Evolutionary conservation across 2,113 vertebrate species (phyloP).

Genomic region (Aleadryas rufinucha): DNA sequence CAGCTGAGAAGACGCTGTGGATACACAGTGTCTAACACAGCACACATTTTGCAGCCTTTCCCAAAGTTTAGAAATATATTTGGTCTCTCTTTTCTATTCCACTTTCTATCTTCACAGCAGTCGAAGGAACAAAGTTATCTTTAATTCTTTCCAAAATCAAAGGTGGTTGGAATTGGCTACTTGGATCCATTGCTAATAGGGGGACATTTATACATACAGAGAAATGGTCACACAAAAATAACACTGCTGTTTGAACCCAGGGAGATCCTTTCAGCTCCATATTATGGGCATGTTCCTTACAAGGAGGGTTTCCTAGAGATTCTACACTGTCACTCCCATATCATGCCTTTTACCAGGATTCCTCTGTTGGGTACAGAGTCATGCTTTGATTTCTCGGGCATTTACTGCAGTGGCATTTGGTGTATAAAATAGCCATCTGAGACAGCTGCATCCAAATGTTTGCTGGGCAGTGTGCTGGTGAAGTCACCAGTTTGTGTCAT

Average conservation of each 20-base stretch:
- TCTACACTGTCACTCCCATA: not conserved
- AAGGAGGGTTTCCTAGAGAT: not conserved
- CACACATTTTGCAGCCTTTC: not conserved
- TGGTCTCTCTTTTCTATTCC: not conserved
- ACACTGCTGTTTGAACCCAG: not conserved
- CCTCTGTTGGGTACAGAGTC: not conserved
- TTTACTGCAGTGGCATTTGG: not conserved
- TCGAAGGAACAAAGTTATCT: not conserved
- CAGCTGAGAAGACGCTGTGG: not conserved
- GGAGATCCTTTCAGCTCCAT: not conserved
- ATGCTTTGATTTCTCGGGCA: not conserved
- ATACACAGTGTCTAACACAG: not conserved
- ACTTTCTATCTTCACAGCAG: not conserved
- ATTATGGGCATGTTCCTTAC: not conserved
- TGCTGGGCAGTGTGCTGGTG: not conserved
- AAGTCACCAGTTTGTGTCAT: not conserved
- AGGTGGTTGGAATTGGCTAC: not conserved
- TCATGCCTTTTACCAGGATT: not conserved
- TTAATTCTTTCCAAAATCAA: not conserved
- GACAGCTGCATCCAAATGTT: not conserved
- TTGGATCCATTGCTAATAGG: not conserved
- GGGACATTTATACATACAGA: not conserved
- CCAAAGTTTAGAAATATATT: not conserved
- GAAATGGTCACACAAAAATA: not conserved
- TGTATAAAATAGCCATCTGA: not conserved